A percentile compares a stretch with the other conserved stretches of the same genome.
These are phyloP conservation scores for Labeo rohita DNA, from an alignment of 2,113 vertebrate genomes.

Conservation along the genomic window DNA sequence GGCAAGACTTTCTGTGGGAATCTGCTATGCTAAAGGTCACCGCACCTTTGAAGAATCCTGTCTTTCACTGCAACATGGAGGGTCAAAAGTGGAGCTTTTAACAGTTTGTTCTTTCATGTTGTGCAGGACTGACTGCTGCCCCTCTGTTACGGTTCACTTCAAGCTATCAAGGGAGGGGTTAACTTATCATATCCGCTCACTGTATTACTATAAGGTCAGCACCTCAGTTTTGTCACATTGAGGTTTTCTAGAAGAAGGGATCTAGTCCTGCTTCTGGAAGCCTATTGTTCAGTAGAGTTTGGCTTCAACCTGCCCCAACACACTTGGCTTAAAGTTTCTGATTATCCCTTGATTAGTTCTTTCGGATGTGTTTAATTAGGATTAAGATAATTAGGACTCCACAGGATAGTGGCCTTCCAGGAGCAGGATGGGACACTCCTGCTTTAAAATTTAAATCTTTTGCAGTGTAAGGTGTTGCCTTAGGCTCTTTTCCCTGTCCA, in stretches of 20 bases:
- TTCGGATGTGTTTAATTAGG: background rate
- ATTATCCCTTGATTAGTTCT: background rate
- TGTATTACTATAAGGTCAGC: constrained; percentile 33
- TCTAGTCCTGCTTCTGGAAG: background rate
- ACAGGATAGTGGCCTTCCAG: background rate
- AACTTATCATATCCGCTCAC: constrained; percentile 38
- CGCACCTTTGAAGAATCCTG: constrained; percentile 52
- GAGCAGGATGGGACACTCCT: background rate
- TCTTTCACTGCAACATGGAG: constrained; percentile 40
- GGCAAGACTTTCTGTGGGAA: constrained; percentile 26
- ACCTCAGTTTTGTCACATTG: constrained; percentile 1
- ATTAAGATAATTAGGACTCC: background rate
- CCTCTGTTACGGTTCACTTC: constrained; percentile 4
- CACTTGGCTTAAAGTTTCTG: background rate
- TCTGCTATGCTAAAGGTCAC: constrained; percentile 52
- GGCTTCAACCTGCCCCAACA: background rate
- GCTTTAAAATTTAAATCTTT: background rate
- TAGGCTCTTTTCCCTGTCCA: background rate
- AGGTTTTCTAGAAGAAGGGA: background rate
- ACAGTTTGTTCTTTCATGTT: constrained; percentile 51
- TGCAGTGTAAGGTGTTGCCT: background rate
- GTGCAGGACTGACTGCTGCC: background rate
- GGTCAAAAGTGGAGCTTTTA: constrained; percentile 45
- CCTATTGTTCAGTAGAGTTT: background rate
- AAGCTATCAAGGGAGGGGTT: constrained; percentile 13